A percentile compares a stretch with the other conserved stretches of the same genome.
Conservation (phyloP, 2,888 invertebrate species). For the Coremacera marginata region DNA sequence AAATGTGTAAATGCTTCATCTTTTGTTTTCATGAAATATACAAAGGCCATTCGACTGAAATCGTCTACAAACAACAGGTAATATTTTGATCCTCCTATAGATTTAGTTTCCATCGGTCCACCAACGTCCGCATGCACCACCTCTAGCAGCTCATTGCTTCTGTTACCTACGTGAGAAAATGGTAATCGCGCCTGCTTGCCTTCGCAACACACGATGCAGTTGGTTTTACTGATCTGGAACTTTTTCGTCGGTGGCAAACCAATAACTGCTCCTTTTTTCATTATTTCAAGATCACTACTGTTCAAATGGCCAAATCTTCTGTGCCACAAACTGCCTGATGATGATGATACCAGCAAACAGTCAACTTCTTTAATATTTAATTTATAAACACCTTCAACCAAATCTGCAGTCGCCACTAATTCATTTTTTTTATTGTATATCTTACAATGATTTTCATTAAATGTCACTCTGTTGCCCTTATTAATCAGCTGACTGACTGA, state of each 20-base stretch:
- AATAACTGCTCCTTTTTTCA: slow-evolving; percentile 25
- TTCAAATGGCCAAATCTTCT: slow-evolving; percentile 30
- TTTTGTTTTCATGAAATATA: slow-evolving; percentile 30
- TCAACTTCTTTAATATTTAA: slow-evolving; percentile 9
- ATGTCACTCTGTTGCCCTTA: no score
- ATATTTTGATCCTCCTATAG: slow-evolving; percentile 26
- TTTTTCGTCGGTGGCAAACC: slow-evolving; percentile 18
- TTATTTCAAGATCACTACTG: slow-evolving; percentile 19
- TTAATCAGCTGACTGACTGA: no score
- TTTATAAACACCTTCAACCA: slow-evolving; percentile 11
- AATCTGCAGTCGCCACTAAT: not conserved
- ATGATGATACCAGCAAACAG: not conserved
- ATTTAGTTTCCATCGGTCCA: slow-evolving; percentile 36
- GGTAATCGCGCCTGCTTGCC: slow-evolving; percentile 34
- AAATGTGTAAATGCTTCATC: slow-evolving; percentile 32
- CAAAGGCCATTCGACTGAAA: not conserved
- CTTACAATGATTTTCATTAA: no score
- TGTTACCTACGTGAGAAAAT: slow-evolving; percentile 31
- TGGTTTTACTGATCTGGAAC: slow-evolving; percentile 11
- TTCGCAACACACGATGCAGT: slow-evolving; percentile 33
- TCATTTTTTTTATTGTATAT: slow-evolving; percentile 16
- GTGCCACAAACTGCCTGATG: slow-evolving; percentile 25
- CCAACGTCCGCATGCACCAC: slow-evolving; percentile 38
- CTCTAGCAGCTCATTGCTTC: slow-evolving; percentile 25
- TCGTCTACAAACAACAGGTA: slow-evolving; percentile 31